Base-by-base conservation (phyloP, 1,140 invertebrate species). In the Bombus huntii region DNA sequence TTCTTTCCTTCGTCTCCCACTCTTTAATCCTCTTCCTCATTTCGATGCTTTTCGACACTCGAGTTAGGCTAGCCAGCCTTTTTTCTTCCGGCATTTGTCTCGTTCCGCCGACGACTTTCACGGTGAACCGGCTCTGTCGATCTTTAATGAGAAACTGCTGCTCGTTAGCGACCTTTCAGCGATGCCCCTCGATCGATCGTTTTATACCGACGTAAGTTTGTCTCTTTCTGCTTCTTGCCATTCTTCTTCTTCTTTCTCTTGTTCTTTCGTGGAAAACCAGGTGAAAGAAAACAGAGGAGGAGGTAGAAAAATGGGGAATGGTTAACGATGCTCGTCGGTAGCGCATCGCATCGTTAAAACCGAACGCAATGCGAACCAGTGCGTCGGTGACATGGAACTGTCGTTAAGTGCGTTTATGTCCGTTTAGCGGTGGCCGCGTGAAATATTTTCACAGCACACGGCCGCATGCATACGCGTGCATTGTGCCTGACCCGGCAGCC, bases 401-500 rank as follows among this genome's bases (percentile, higher is more conserved):
- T 90, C 88, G 83, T 90, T 83, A 85, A 90, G 86, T 81, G 78
- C 88, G 89, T 90, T 90, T 90, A 90, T 83, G 89, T 90, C 88
- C 85, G 83, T 90, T 90, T 90, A 90, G 86, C 82, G 73, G 77
- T 76, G 83, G 71, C 78, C 78, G 70, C 66, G 84, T 85, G 72
- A 90, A 90, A 89, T 92, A 89, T 91, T 84, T 90, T 89, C 81
- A 66, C 66, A 47, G 47, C 74, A 42, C 78, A 70, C 78, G 66
- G 75, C 31, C 77, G 39, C 62, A 42, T 84, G 70, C 66, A 85
- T 53, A 68, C 62, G n/a, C 72, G 70, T 59, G 44, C 77, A 85
- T 85, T 71, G 76, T 88, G 73, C 87, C 89, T 88, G 88, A 90
- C 87, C 92, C 81, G 91, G 85, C 92, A 87, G 90, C 89, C 89